phyloP scores from a whole-genome alignment of 2,888 invertebrate species.

The Dryococelus australis region DNA sequence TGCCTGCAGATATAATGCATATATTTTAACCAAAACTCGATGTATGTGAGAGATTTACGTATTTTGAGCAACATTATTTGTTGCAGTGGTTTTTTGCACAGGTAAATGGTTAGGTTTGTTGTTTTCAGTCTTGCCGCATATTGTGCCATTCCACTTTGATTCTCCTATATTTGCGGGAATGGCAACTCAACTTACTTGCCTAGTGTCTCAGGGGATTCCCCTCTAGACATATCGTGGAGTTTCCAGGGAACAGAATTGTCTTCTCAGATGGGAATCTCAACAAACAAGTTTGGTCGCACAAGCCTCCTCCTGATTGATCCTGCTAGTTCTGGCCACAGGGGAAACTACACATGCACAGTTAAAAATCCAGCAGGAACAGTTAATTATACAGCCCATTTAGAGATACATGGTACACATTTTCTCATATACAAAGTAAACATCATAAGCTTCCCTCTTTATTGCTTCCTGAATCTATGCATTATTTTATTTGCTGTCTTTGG shows the following conservation, averaged over 20 bases:
- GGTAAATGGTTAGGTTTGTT: not conserved
- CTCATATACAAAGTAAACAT: not conserved
- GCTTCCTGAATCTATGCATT: not conserved
- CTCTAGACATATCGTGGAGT: conserved; percentile 51
- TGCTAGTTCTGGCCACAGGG: conserved; percentile 51
- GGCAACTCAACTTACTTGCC: conserved; percentile 53
- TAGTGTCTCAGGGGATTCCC: conserved; percentile 54
- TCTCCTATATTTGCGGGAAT: conserved; percentile 52
- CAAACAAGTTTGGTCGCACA: conserved; percentile 59
- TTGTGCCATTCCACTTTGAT: conserved; percentile 53
- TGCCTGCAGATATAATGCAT: not conserved
- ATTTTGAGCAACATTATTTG: not conserved
- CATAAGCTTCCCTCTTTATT: not conserved
- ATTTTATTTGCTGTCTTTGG: not conserved
- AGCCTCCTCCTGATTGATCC: conserved; percentile 60
- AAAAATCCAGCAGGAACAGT: conserved; percentile 54
- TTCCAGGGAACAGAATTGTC: conserved; percentile 51
- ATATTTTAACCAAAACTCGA: not conserved
- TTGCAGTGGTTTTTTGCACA: not conserved
- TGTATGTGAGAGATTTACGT: not conserved
- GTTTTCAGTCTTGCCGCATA: conserved; percentile 65
- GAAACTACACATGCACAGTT: conserved; percentile 58
- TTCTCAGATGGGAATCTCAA: conserved; percentile 55
- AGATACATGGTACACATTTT: conserved; percentile 41
- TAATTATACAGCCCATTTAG: conserved; percentile 51